phyloP scores from a whole-genome alignment of 1,140 invertebrate species.

The Drosophila dunni region DNA sequence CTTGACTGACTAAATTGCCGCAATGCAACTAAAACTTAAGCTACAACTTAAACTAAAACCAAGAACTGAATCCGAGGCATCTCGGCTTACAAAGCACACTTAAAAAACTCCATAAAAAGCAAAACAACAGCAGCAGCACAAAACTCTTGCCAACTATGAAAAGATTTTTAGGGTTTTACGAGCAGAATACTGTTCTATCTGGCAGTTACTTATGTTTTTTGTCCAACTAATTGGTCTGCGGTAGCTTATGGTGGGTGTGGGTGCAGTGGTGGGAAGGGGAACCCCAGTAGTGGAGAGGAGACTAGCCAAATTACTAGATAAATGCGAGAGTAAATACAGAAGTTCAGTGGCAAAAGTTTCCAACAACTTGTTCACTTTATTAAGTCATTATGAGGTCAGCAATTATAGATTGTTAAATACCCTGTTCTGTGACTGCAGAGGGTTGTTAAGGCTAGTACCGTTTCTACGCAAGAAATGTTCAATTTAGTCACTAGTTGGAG shows the following conservation, averaged over 20 bases:
- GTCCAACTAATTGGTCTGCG: slow-evolving; percentile 49
- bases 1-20: slow-evolving; percentile 69
- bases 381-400: slow-evolving; percentile 16
- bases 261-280: not conserved
- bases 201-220: slow-evolving; percentile 32
- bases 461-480: no score
- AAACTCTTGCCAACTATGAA: slow-evolving; percentile 45
- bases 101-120: slow-evolving; percentile 1
- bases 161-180: slow-evolving; percentile 43
- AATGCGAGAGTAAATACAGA: slow-evolving; percentile 10
- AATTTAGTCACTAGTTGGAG: no score
- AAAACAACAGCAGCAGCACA: not conserved
- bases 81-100: not conserved
- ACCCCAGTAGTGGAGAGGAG: not conserved
- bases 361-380: slow-evolving; percentile 5
- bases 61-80: not conserved
- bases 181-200: slow-evolving; percentile 22
- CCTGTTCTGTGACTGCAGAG: not conserved
- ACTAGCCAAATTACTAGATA: slow-evolving; percentile 37
- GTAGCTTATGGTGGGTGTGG: slow-evolving; percentile 17
- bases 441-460: no score
- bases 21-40: slow-evolving; percentile 62
- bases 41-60: slow-evolving; percentile 16
- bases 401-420: slow-evolving; percentile 7
- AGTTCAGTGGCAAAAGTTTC: slow-evolving; percentile 32